Base-by-base conservation (phyloP, 2,113 vertebrate species). In the Oryzias woworae region DNA sequence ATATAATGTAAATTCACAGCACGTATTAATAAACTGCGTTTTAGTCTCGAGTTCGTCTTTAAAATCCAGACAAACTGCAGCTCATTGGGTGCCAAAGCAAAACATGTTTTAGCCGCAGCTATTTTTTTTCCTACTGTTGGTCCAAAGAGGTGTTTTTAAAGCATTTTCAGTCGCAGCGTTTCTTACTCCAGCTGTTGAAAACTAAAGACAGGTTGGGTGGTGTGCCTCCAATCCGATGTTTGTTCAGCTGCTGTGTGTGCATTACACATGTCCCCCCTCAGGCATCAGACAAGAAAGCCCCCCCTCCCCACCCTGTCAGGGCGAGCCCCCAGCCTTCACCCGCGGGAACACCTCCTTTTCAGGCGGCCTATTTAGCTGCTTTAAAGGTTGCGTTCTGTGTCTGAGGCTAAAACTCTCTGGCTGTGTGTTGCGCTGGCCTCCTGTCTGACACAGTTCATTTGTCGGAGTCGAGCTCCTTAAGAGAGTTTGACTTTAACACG, bases 131-230 rank as follows among this genome's bases (percentile, higher is more conserved):
- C 23, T 48, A 3, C 51, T 74, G 77, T 79, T 82, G 80, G 83
- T 84, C 8, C 63, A 58, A 70, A 4, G 72, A 60, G 53, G 74
- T 73, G 49, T 80, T 77, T 75, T 83, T 70, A 74, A 84, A 77
- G 66, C 72, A 31, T 64, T 73, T 86, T 86, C 82, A 85, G 84
- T 86, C 82, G 82, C 66, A 41, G 42, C 78, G 36, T 82, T 74
- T 91, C 83, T 91, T 91, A 77, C 90, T 86, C 69, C 90, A 92
- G 91, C 90, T 92, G 91, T 75, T 86, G 81, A 58, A 64, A 73
- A 66, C 26, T 28, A 28, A 72, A 17, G 62, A 62, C 71, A 72
- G 77, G 59, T 74, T 72, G 67, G 79, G 75, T 77, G 66, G 76
- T 66, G 73, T 56, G 79, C 81, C 86, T 88, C 81, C 77, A 22